Evolutionary conservation across 2,797 vertebrate species (phyloP).

Genomic region (Salmo trutta): DNA sequence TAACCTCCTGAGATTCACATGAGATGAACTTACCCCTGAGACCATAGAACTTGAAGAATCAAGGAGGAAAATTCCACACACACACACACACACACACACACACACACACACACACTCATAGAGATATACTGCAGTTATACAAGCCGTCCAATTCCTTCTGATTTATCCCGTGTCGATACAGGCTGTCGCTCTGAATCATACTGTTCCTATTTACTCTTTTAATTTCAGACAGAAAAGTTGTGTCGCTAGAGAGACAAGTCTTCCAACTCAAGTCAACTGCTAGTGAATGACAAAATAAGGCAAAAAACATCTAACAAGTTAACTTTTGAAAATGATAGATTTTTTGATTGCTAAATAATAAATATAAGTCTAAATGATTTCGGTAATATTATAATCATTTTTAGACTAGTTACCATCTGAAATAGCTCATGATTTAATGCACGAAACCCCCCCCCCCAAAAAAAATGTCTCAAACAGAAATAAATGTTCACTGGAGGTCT

Average conservation of each 20-base stretch:
- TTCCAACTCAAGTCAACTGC: constrained; percentile 69
- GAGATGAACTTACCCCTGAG: constrained; percentile 67
- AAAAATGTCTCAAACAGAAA: too few species aligned
- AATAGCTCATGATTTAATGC: not conserved
- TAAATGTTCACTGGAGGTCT: too few species aligned
- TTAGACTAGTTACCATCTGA: not conserved
- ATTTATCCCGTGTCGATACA: constrained; percentile 74
- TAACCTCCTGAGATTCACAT: constrained; percentile 69
- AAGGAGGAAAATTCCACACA: constrained; percentile 61
- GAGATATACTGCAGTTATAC: constrained; percentile 67
- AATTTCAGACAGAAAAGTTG: constrained; percentile 62
- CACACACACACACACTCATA: too few species aligned
- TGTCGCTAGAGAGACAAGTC: constrained; percentile 76
- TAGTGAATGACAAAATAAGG: constrained; percentile 50
- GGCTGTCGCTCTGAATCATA: constrained; percentile 78
- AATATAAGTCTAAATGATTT: not conserved
- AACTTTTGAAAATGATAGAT: constrained; percentile 44
- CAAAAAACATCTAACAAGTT: constrained; percentile 23
- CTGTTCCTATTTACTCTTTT: constrained; percentile 67
- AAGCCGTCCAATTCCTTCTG: constrained; percentile 80
- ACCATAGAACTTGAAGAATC: constrained; percentile 71
- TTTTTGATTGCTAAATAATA: not conserved
- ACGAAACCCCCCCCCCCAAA: too few species aligned
- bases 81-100: too few species aligned
- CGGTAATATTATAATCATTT: not conserved